A percentile compares a stretch with the other conserved stretches of the same genome.
Conservation (phyloP, 2,888 invertebrate genomes). For the Monoplex corrugatus region DNA sequence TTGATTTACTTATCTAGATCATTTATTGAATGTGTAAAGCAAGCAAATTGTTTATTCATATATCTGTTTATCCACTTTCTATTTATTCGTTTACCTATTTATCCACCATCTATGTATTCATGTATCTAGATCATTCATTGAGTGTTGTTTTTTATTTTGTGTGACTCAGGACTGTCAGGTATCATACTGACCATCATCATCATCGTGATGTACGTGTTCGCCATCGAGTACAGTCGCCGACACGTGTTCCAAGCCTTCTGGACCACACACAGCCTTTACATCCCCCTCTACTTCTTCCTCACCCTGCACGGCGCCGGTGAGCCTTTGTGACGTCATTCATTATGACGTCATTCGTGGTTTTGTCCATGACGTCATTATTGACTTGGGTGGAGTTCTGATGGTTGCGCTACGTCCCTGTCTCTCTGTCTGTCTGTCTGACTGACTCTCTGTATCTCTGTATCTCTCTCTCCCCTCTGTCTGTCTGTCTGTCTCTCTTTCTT, state of each 20-base stretch:
- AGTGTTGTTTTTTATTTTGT: background rate
- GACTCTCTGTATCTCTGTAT: no score
- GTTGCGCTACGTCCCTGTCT: no score
- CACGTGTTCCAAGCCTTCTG: conserved; percentile 85
- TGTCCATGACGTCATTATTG: background rate
- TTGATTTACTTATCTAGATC: background rate
- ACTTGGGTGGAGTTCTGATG: background rate
- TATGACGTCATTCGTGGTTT: background rate
- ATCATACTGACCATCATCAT: conserved; percentile 83
- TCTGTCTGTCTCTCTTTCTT: no score
- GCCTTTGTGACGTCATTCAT: background rate
- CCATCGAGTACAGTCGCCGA: conserved; percentile 83
- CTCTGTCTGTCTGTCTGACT: no score
- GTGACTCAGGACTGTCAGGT: conserved; percentile 84
- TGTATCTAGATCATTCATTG: background rate
- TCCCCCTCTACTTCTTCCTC: conserved; percentile 84
- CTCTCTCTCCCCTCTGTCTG: no score
- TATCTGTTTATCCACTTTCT: no score
- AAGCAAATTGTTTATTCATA: no score
- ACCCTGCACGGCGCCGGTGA: conserved; percentile 84
- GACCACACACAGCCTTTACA: conserved; percentile 85
- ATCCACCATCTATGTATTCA: background rate
- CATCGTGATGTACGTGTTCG: conserved; percentile 85
- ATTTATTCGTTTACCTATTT: no score
- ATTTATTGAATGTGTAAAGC: no score